Conservation (phyloP, 2,888 invertebrate species). For the Rhimphoctona megacephalus region DNA sequence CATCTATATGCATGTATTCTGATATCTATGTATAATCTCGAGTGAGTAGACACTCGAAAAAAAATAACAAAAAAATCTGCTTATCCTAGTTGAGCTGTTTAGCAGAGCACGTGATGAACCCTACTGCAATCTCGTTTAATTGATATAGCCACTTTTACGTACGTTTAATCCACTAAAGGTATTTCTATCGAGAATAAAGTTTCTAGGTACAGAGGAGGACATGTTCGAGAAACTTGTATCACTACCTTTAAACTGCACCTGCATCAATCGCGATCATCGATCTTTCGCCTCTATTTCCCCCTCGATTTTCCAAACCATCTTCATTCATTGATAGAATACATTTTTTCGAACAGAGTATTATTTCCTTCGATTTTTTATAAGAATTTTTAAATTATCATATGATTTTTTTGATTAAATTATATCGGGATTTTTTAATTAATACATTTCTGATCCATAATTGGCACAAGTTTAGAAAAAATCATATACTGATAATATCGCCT, state of each 20-base stretch:
- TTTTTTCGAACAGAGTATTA: neutral
- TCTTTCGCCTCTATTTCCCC: neutral
- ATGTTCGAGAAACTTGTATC: conserved; percentile 30
- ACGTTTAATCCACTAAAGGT: conserved; percentile 14
- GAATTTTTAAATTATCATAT: neutral
- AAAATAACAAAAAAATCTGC: neutral
- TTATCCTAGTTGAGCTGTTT: neutral
- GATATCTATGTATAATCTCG: neutral
- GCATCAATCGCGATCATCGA: neutral
- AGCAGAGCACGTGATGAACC: conserved; percentile 5
- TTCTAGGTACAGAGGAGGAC: conserved; percentile 15
- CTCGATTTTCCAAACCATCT: neutral
- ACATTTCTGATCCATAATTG: neutral
- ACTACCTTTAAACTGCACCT: conserved; percentile 33
- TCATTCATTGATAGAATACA: neutral
- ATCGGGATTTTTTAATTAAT: neutral
- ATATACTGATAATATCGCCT: neutral
- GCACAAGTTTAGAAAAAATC: neutral
- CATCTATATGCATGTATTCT: neutral
- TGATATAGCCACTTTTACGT: conserved; percentile 10
- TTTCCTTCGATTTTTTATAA: neutral
- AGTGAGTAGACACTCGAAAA: neutral
- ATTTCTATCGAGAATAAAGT: conserved; percentile 13
- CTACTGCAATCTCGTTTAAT: conserved; percentile 8
- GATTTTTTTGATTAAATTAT: neutral